A percentile compares a stretch with the other conserved stretches of the same genome.
Evolutionary conservation across 2,888 invertebrate species (phyloP).

Genomic region (Acronicta psi): DNA sequence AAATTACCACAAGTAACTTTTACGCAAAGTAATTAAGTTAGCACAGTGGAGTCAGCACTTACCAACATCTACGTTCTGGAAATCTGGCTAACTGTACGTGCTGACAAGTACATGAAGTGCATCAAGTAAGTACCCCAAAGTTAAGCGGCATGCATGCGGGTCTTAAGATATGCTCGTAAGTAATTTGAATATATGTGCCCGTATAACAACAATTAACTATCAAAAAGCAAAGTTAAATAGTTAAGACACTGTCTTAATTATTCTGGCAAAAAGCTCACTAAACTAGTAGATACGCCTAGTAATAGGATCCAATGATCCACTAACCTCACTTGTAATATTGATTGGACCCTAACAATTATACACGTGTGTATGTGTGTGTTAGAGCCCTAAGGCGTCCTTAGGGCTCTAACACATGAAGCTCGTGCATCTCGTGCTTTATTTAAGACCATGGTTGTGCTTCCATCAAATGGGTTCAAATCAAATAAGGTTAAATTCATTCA

Average conservation of each 20-base stretch:
- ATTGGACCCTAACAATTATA: too few species aligned
- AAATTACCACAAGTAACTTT: slow-evolving; percentile 75
- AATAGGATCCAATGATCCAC: too few species aligned
- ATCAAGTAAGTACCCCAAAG: slow-evolving; percentile 25
- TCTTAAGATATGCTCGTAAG: slow-evolving; percentile 4
- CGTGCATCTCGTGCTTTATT: too few species aligned
- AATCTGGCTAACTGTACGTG: slow-evolving; percentile 38
- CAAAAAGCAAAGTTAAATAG: not conserved
- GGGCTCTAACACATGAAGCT: too few species aligned
- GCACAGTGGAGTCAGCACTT: slow-evolving; percentile 61
- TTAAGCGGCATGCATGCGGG: slow-evolving; percentile 31
- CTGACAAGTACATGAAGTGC: slow-evolving; percentile 38
- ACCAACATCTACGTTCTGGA: slow-evolving; percentile 50
- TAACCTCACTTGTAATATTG: too few species aligned
- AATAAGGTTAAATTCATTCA: too few species aligned
- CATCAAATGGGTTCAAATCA: too few species aligned
- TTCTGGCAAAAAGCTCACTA: too few species aligned
- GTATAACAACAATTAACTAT: slow-evolving; percentile 3
- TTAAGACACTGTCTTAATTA: not conserved
- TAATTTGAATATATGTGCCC: slow-evolving; percentile 10
- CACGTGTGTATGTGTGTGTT: too few species aligned
- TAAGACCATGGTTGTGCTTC: too few species aligned
- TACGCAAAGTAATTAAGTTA: slow-evolving; percentile 74
- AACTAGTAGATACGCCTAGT: too few species aligned
- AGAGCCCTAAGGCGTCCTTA: too few species aligned